Evolutionary conservation across 2,113 vertebrate species (phyloP), one percentile per base, ranked within the genome.

Genomic region (Epinephelus moara): DNA sequence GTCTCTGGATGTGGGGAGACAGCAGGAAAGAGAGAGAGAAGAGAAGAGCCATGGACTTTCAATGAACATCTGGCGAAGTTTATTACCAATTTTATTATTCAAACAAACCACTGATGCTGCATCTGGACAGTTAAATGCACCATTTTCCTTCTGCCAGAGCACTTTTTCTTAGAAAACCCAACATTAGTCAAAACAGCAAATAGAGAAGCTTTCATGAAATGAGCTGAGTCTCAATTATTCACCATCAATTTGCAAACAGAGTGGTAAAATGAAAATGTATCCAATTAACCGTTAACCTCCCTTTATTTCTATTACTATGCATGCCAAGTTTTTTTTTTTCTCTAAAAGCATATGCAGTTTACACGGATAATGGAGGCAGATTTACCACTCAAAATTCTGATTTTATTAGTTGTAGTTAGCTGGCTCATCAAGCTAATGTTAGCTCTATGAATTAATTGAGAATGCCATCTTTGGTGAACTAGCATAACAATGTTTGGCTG

Each of bases 1-100:
- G 87, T 99, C 98, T 57, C 98, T 99, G 81, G n/a, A 89, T 79
- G 86, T 72, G 25, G 64, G 33, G 70, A 47, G 70, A 49, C 25
- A 67, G 78, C 27, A 64, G 90, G 77, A n/a, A 49, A 68, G 42
- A 25, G 30, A 30, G 21, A 78, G 30, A 30, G 21, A 78, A 33
- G 6, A 27, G 13, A 42, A 30, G n/a, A 79, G n/a, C 4, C 19
- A 0, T 4, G n/a, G 27, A 23, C 10, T 52, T 79, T 78, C 27
- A 70, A 42, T 6, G 18, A 85, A 71, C 68, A 90, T 81, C 59
- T 83, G 71, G 8, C 15, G n/a, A 76, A 59, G 37, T 68, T 66
- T 52, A 72, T 68, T 11, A 56, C 3, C 17, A 61, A 49, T 33
- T 62, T 83, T 62, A 64, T 61, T 42, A 70, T 69, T 74, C 67